Evolutionary conservation across 2,113 vertebrate genomes (phyloP), one percentile per base, ranked within the genome.

Genomic region (Tricholaema leucomelas): DNA sequence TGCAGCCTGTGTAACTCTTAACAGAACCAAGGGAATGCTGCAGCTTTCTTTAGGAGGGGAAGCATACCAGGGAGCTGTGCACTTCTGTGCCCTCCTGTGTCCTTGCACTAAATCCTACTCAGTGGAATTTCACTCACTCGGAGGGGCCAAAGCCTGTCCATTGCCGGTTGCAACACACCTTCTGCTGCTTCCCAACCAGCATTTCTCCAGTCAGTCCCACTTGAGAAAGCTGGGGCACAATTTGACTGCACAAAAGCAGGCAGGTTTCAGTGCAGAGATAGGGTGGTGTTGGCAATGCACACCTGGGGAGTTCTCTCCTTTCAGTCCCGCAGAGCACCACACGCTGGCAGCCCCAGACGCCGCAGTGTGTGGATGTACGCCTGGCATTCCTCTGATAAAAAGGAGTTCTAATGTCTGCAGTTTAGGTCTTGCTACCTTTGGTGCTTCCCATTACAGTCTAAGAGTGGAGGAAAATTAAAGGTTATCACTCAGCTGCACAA

Each of bases 401-500:
- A 58, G 14, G 69, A 40, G 75, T 85, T 87, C 50, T 72, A 28
- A 69, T 31, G 50, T 9, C 58, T 90, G 52, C 65, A 90, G 69
- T 93, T 86, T 40, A 42, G 56, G 33, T 83, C 65, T 77, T 59
- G 21, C 20, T 82, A 44, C 44, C 82, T 88, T 86, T 71, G 56
- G 65, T 85, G 76, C 56, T 85, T 90, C 63, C 69, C 16, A 18
- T 78, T 82, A 46, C 35, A 31, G 31, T 66, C 9, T 19, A 55
- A 20, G 18, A 18, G 48, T 70, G 61, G 17, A 76, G 72, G 63
- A 83, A 94, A 91, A 94, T 93, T 66, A 89, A 80, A 85, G 72
- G 87, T 92, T 93, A 91, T 93, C 85, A 74, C 77, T 82, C 80
- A 77, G 93, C 59, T 80, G 60, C 69, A 27, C 1, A 15, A 82